Conservation (phyloP, 1,140 invertebrate genomes). For the Platorchestia sp. region DNA sequence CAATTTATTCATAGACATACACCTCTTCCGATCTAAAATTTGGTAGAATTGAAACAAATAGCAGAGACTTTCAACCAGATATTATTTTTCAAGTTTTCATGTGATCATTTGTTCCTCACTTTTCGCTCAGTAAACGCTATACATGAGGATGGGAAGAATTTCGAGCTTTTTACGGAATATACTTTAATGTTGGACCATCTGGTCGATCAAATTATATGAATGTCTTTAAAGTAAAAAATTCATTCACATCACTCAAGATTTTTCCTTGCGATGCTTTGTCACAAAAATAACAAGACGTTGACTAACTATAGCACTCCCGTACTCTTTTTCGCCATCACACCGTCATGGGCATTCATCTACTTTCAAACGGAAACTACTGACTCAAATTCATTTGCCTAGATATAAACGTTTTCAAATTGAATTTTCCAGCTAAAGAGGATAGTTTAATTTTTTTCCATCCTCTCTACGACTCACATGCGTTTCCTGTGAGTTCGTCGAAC, state of each 20-base stretch:
- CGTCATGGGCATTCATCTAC: not conserved
- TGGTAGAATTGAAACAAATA: not conserved
- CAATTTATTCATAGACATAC: too few species aligned
- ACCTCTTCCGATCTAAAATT: not conserved
- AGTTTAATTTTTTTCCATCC: not conserved
- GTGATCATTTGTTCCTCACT: too few species aligned
- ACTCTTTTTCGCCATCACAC: not conserved
- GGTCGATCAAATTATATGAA: too few species aligned
- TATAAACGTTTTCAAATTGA: not conserved
- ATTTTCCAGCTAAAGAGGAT: not conserved
- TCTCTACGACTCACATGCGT: not conserved
- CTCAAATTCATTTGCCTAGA: not conserved
- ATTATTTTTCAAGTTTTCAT: not conserved
- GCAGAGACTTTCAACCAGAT: not conserved
- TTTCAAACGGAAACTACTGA: constrained; percentile 20
- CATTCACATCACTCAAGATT: too few species aligned
- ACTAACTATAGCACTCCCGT: not conserved
- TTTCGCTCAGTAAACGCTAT: not conserved
- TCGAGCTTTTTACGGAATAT: not conserved
- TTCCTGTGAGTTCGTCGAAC: constrained; percentile 17
- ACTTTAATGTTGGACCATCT: not conserved
- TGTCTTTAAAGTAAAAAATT: too few species aligned
- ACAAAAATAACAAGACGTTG: not conserved
- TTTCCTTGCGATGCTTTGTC: not conserved
- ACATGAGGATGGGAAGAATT: not conserved